These are phyloP conservation scores for Squalus acanthias DNA, from an alignment of 2,797 vertebrate species.

Conservation along the genomic window DNA sequence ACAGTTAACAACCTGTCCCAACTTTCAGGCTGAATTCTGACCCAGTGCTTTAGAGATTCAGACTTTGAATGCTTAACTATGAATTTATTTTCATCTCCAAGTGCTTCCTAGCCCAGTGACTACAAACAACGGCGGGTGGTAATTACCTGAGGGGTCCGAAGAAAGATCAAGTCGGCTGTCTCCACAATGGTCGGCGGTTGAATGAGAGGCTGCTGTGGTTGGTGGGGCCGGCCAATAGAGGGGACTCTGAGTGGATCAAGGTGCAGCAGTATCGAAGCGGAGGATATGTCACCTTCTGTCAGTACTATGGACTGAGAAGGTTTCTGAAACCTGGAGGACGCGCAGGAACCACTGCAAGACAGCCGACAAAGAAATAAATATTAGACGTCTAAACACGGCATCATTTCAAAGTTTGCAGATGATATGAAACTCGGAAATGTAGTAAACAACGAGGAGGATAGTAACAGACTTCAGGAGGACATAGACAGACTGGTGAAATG, in stretches of 20 bases:
- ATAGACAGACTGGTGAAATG: background rate
- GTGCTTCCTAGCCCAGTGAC: background rate
- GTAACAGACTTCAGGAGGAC: background rate
- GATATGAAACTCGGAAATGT: background rate
- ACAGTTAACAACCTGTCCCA: background rate
- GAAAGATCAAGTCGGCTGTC: conserved; percentile 55
- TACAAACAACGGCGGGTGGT: background rate
- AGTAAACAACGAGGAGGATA: background rate
- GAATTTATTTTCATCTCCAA: background rate
- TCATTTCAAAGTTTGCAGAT: background rate
- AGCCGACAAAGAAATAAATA: background rate
- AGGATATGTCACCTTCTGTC: conserved; percentile 72
- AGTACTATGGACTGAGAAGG: conserved; percentile 76
- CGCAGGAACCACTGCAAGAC: conserved; percentile 68
- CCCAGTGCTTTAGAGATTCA: background rate
- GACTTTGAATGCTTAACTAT: background rate
- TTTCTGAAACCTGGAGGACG: conserved; percentile 81
- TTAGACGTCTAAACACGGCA: background rate
- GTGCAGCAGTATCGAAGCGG: conserved; percentile 57
- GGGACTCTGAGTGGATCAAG: conserved; percentile 50
- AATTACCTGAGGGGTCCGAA: conserved; percentile 67
- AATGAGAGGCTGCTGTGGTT: conserved; percentile 45
- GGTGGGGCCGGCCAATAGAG: conserved; percentile 42
- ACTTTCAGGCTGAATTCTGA: background rate
- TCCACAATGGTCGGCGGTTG: conserved; percentile 61